These are phyloP conservation scores for Temnothorax nylanderi DNA, from an alignment of 1,140 invertebrate species.

Conservation along the genomic window DNA sequence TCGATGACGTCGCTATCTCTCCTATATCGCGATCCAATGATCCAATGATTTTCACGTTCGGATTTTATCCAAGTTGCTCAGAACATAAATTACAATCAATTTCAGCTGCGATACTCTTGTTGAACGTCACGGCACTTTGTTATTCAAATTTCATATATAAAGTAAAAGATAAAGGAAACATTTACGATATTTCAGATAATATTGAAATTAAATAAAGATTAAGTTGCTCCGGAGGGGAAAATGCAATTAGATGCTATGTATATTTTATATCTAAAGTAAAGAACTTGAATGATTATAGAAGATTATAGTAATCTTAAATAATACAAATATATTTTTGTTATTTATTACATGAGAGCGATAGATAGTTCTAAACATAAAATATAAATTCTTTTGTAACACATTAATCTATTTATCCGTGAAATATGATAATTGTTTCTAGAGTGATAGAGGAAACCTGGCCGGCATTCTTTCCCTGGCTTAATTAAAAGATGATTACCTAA, in stretches of 20 bases:
- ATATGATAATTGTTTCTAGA: conserved; percentile 11
- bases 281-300: background rate
- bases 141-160: background rate
- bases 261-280: background rate
- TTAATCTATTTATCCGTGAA: background rate
- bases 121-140: background rate
- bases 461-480: conserved; percentile 15
- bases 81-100: background rate
- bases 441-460: background rate
- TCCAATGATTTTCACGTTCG: conserved; percentile 2
- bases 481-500: conserved; percentile 37
- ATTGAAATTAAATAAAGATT: background rate
- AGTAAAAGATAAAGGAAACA: background rate
- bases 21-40: conserved; percentile 37
- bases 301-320: background rate
- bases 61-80: background rate
- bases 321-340: background rate
- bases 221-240: background rate
- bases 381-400: background rate
- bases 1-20: conserved; percentile 33
- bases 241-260: background rate
- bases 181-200: background rate
- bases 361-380: background rate
- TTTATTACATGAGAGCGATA: background rate
- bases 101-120: background rate